Evolutionary conservation across 2,888 invertebrate species (phyloP).

Genomic region (Spilarctia lutea): DNA sequence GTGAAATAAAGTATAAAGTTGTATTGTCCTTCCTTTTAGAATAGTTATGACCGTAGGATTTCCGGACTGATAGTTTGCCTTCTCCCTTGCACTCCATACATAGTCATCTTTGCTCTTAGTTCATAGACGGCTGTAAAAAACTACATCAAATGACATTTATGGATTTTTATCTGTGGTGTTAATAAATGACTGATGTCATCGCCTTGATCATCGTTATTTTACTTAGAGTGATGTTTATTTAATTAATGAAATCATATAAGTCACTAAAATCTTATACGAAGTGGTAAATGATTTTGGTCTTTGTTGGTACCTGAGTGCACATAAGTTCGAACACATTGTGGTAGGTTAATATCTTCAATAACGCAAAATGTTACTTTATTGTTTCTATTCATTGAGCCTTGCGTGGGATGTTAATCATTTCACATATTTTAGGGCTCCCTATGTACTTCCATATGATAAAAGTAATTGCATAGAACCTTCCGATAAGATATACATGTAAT

Average conservation of each 20-base stretch:
- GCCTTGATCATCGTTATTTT: constrained; percentile 42
- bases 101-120: not conserved
- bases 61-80: constrained; percentile 11
- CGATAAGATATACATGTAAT: constrained; percentile 27
- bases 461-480: constrained; percentile 9
- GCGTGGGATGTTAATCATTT: constrained; percentile 79
- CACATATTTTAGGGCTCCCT: constrained; percentile 40
- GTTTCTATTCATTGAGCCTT: constrained; percentile 67
- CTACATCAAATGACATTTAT: constrained; percentile 31
- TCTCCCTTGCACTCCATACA: not conserved
- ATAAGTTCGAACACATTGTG: constrained; percentile 62
- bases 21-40: not conserved
- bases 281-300: constrained; percentile 23
- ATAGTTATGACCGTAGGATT: not conserved
- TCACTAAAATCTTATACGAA: constrained; percentile 31
- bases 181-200: constrained; percentile 69
- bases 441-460: constrained; percentile 20
- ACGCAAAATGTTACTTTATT: constrained; percentile 59
- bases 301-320: constrained; percentile 37
- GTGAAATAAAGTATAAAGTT: not conserved
- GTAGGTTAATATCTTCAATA: constrained; percentile 60
- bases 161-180: constrained; percentile 42
- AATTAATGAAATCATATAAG: constrained; percentile 31
- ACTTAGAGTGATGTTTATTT: constrained; percentile 45
- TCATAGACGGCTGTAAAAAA: not conserved